Conservation (phyloP, 1,140 invertebrate genomes). For the Pantala flavescens region DNA sequence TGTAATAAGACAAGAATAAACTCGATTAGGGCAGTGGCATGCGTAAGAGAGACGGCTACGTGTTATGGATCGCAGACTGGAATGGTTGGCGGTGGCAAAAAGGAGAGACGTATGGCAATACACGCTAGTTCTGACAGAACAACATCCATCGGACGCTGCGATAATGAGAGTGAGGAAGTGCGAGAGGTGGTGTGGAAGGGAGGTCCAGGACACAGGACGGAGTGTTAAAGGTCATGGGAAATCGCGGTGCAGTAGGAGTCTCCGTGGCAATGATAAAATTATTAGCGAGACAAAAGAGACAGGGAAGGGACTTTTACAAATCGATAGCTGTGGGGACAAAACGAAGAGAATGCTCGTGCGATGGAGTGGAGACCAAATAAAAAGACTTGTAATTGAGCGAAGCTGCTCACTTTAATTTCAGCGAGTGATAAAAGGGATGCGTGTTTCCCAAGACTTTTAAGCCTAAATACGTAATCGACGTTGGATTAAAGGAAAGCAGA, state of each 20-base stretch:
- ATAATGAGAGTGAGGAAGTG: not conserved
- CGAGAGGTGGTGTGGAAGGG: not conserved
- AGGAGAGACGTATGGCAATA: not conserved
- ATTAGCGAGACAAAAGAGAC: conserved; percentile 6
- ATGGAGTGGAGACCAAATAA: not conserved
- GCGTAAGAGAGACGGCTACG: not conserved
- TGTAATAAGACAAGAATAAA: too few species aligned
- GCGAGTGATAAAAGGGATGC: too few species aligned
- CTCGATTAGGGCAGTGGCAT: not conserved
- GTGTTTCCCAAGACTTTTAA: too few species aligned
- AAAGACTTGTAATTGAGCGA: not conserved
- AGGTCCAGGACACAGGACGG: not conserved
- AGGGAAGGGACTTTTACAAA: not conserved
- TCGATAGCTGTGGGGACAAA: not conserved
- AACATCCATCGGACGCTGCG: not conserved
- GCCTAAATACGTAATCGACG: too few species aligned
- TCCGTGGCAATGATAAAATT: not conserved
- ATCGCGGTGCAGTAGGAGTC: not conserved
- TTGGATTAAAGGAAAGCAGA: too few species aligned
- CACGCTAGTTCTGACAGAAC: not conserved
- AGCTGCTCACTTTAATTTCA: conserved; percentile 1
- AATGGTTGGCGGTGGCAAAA: not conserved
- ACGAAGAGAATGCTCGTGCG: not conserved
- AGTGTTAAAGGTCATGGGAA: not conserved
- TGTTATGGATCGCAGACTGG: not conserved